Evolutionary conservation across 2,113 vertebrate species (phyloP).

Genomic region (Saimiri boliviensis): DNA sequence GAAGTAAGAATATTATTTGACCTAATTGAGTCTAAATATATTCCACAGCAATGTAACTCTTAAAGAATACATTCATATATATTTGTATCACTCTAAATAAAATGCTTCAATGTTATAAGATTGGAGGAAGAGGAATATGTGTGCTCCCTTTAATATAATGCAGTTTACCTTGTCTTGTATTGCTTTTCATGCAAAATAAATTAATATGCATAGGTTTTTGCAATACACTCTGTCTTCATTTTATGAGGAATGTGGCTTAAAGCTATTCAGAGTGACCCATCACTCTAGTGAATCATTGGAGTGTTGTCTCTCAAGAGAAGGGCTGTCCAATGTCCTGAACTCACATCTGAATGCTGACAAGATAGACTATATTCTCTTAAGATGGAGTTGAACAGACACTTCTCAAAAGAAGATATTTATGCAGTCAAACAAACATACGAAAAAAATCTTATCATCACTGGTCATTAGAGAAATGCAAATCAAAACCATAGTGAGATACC

Average conservation of each 20-base stretch:
- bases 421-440: too few species aligned
- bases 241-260: neutral
- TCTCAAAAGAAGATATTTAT: too few species aligned
- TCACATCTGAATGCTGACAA: neutral
- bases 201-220: neutral
- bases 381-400: neutral
- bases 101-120: neutral
- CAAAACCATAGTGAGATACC: too few species aligned
- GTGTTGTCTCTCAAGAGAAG: neutral
- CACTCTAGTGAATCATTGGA: neutral
- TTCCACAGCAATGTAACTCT: neutral
- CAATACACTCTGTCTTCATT: neutral
- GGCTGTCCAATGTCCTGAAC: neutral
- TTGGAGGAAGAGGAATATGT: neutral
- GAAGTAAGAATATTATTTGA: neutral
- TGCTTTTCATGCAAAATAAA: neutral
- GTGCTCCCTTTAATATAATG: neutral
- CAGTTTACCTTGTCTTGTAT: neutral
- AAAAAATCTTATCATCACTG: too few species aligned
- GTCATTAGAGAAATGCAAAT: too few species aligned
- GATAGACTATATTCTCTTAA: neutral
- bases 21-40: conserved; percentile 11
- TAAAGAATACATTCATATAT: neutral
- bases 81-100: neutral
- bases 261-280: neutral